A percentile compares a stretch with the other conserved stretches of the same genome.
Conservation (phyloP, 1,140 invertebrate species). For the Acromyrmex echinatior region DNA sequence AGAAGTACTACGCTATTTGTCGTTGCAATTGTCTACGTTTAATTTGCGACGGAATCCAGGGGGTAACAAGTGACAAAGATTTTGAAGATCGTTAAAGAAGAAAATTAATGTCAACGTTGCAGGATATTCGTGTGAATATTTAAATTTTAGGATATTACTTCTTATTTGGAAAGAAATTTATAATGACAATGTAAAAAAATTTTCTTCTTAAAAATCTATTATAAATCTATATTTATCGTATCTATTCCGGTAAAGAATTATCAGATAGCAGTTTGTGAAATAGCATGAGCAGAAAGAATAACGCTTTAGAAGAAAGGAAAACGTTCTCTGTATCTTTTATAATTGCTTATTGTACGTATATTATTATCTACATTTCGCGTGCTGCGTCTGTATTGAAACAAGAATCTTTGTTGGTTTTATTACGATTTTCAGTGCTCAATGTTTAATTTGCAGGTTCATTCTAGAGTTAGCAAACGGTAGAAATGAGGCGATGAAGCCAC, state of each 20-base stretch:
- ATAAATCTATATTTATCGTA: background rate
- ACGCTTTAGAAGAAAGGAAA: background rate
- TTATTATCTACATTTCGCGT: background rate
- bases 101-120: background rate
- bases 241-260: background rate
- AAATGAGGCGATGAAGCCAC: background rate
- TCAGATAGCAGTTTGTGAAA: background rate
- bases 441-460: background rate
- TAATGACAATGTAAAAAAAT: background rate
- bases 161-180: background rate
- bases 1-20: background rate
- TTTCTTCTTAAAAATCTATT: background rate
- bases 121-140: background rate
- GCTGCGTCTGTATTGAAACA: background rate
- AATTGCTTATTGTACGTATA: background rate
- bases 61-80: background rate
- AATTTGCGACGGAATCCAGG: background rate
- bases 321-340: background rate
- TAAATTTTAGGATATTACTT: background rate
- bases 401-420: background rate
- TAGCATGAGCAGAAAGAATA: background rate
- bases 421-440: background rate
- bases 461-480: background rate
- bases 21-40: constrained; percentile 5
- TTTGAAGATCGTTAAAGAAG: background rate